Evolutionary conservation across 2,797 vertebrate genomes (phyloP), one percentile per base, ranked within the genome.

Genomic region (Melanotaenia boesemani): DNA sequence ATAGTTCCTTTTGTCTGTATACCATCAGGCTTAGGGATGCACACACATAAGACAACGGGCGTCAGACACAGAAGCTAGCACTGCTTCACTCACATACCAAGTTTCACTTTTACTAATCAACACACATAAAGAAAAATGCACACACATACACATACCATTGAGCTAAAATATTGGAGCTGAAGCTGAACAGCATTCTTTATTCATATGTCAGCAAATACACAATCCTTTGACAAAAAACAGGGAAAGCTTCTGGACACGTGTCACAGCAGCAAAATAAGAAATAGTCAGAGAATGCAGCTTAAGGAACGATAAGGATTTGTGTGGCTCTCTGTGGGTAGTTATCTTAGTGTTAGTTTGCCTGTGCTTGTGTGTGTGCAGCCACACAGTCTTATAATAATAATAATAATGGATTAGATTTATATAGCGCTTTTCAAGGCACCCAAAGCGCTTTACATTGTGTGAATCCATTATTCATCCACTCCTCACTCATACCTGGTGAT

Each of bases 1-100:
- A 60, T 52, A 55, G 75, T 84, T 84, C 86, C 83, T 70, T 76
- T 86, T 89, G 86, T 82, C 71, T 75, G 22, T 20, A 56, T 28
- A 48, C 72, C 74, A 50, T 69, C 74, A 74, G 62, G 67, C 80
- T 58, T 55, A 30, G 57, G 34, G 82, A 44, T 64, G 73, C 70
- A 48, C 13, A 55, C 82, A 41, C 79, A 70, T 2, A 11, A n/a
- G 55, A 37, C 61, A 52, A 70, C 56, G 66, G 56, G 67, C 62
- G 71, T 68, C 59, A 69, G 63, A 80, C 69, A 63, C 22, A 39
- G 63, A 69, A 68, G 24, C 70, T 1, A 52, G 52, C 58, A 13
- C 61, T 16, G 28, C 66, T 74, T 57, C 55, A 73, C 71, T 60
- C 68, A 70, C 28, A 59, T 69, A 62, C 9, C 63, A 32, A 46